These are phyloP conservation scores for Rotaria macrura DNA, from an alignment of 2,888 invertebrate genomes.

Conservation along the genomic window DNA sequence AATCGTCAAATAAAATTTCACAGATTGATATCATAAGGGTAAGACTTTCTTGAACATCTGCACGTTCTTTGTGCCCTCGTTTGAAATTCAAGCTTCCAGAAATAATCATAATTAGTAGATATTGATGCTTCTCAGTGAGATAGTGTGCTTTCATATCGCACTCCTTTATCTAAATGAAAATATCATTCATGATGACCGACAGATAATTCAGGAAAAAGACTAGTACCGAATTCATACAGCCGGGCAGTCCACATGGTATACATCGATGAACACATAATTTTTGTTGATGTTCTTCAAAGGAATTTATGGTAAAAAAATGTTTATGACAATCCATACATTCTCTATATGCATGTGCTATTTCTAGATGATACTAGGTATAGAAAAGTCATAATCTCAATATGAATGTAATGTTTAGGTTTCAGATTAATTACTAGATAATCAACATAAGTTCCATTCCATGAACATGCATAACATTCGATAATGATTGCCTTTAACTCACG, in stretches of 20 bases:
- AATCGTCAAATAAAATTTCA: no score
- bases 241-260: neutral
- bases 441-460: neutral
- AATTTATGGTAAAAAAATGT: neutral
- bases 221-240: neutral
- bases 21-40: no score
- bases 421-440: neutral
- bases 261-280: neutral
- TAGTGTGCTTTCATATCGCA: neutral
- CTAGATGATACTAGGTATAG: neutral
- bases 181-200: neutral
- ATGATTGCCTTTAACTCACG: neutral
- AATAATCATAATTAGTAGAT: neutral
- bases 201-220: neutral
- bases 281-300: neutral
- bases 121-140: neutral
- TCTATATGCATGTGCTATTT: neutral
- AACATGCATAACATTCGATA: neutral
- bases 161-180: neutral
- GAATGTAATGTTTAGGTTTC: no score
- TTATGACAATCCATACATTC: neutral
- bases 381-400: neutral
- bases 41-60: no score
- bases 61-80: no score
- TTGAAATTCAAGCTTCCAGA: neutral